Conservation (phyloP, 2,888 invertebrate genomes). For the Stenchaetothrips biformis region DNA sequence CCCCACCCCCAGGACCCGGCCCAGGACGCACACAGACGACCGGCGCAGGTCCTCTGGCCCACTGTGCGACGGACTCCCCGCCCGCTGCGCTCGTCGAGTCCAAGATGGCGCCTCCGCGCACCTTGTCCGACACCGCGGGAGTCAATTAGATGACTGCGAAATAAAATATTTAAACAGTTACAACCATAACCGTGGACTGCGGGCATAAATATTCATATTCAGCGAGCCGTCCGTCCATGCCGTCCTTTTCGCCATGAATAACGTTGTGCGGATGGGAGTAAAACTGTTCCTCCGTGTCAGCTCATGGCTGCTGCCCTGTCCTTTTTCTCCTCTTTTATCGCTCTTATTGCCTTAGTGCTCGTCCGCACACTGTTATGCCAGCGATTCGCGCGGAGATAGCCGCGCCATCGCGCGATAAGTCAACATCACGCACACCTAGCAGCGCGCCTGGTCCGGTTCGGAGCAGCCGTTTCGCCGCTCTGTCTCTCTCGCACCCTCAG, state of each 20-base stretch:
- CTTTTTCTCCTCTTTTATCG: background rate
- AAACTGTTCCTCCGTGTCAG: background rate
- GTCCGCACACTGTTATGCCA: conserved; percentile 1
- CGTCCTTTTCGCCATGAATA: background rate
- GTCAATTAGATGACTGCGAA: conserved; percentile 24
- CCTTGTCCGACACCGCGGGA: conserved; percentile 21
- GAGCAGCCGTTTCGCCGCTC: too few relatives aligned
- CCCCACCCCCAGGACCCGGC: too few relatives aligned
- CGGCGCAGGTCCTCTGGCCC: too few relatives aligned
- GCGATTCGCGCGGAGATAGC: background rate
- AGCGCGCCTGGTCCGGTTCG: too few relatives aligned
- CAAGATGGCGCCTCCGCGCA: conserved; percentile 15
- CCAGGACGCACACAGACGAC: too few relatives aligned
- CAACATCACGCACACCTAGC: too few relatives aligned
- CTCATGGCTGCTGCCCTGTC: background rate
- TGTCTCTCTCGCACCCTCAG: too few relatives aligned
- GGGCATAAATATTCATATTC: conserved; percentile 23
- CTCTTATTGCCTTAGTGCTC: conserved; percentile 12
- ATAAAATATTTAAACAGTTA: conserved; percentile 25
- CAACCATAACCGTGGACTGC: conserved; percentile 7
- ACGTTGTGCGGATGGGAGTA: background rate
- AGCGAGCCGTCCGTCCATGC: background rate
- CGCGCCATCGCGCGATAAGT: background rate
- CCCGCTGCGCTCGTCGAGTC: background rate
- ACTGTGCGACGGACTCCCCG: too few relatives aligned